phyloP scores from a whole-genome alignment of 2,888 invertebrate genomes.

The Limnephilus auricula region DNA sequence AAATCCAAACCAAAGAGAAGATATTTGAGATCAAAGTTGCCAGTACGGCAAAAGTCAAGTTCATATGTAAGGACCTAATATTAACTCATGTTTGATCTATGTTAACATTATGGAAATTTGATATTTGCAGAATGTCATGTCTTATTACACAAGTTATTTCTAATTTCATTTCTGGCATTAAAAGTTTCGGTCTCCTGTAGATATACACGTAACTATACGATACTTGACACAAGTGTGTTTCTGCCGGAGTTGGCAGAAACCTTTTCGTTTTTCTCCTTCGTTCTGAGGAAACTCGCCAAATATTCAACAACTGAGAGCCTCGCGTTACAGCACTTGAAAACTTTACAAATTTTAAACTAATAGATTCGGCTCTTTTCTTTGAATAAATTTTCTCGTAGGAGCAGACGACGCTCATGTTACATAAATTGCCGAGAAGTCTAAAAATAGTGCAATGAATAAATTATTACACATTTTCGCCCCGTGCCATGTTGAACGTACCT shows the following conservation, averaged over 20 bases:
- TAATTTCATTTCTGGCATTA: background rate
- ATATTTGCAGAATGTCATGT: background rate
- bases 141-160: background rate
- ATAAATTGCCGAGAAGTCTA: background rate
- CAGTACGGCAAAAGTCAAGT: too few species aligned
- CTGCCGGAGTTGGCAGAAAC: background rate
- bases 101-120: background rate
- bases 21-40: too few species aligned
- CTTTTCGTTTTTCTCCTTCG: constrained; percentile 2
- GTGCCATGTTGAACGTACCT: background rate
- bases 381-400: background rate
- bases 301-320: constrained; percentile 29
- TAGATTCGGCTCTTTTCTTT: background rate
- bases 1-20: too few species aligned
- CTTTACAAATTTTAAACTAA: constrained; percentile 18
- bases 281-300: constrained; percentile 17
- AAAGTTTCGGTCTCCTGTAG: background rate
- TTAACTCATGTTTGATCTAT: background rate
- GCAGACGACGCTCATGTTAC: background rate
- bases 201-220: background rate
- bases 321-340: constrained; percentile 8
- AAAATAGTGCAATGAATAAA: background rate
- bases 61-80: too few species aligned
- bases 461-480: background rate
- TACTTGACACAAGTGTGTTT: constrained; percentile 21